Conservation (phyloP, 2,888 invertebrate species). For the Drosophila anomalata region DNA sequence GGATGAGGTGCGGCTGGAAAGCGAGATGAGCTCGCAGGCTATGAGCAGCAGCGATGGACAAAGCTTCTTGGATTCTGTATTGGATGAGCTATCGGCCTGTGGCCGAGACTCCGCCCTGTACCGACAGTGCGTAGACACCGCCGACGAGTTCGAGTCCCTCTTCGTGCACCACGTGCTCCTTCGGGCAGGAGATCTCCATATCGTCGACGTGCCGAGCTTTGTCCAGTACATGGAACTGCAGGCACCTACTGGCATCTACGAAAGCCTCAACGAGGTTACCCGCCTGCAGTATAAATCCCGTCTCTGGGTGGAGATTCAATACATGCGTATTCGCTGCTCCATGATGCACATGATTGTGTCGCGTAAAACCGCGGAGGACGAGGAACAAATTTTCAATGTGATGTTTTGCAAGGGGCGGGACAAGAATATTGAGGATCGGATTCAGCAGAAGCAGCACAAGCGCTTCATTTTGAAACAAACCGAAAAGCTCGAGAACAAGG, state of each 20-base stretch:
- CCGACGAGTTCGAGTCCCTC: conserved; percentile 81
- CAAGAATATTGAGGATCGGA: conserved; percentile 73
- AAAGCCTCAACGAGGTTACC: conserved; percentile 76
- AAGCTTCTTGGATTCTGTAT: conserved; percentile 75
- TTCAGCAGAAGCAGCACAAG: conserved; percentile 83
- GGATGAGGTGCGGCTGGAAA: conserved; percentile 74
- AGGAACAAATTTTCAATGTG: conserved; percentile 79
- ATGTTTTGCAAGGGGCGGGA: conserved; percentile 83
- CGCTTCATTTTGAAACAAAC: conserved; percentile 83
- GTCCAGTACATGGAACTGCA: conserved; percentile 81
- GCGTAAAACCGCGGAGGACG: conserved; percentile 78
- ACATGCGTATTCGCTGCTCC: conserved; percentile 82
- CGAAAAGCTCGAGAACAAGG: conserved; percentile 83
- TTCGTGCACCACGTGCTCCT: conserved; percentile 82
- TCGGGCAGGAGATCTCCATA: conserved; percentile 76
- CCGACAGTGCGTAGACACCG: conserved; percentile 80
- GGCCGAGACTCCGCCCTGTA: conserved; percentile 79
- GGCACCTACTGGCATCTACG: conserved; percentile 79
- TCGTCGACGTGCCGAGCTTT: conserved; percentile 78
- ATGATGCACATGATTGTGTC: conserved; percentile 81
- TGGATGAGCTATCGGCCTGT: conserved; percentile 81
- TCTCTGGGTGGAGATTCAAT: conserved; percentile 82
- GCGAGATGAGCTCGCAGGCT: conserved; percentile 66
- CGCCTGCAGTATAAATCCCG: conserved; percentile 80
- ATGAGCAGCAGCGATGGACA: conserved; percentile 69